A percentile compares a stretch with the other conserved stretches of the same genome.
Conservation (phyloP, 2,113 vertebrate species). For the Dipodomys spectabilis region DNA sequence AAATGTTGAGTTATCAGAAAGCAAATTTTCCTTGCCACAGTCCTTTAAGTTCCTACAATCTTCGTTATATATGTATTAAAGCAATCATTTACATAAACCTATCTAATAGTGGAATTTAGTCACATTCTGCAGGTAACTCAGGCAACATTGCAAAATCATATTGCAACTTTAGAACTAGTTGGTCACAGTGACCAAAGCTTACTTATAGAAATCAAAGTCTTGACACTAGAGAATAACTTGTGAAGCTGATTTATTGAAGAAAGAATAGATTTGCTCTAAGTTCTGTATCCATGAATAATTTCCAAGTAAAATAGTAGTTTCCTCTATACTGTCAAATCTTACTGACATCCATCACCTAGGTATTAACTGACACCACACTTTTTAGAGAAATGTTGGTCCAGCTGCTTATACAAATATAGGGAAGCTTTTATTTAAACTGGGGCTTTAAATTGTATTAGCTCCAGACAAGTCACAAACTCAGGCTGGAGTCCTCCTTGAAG, state of each 20-base stretch:
- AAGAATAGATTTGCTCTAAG: neutral
- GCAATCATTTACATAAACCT: neutral
- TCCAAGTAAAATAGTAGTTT: slow-evolving; percentile 1
- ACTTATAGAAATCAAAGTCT: neutral
- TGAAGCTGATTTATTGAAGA: neutral
- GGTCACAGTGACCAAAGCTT: neutral
- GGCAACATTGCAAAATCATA: neutral
- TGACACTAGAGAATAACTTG: neutral
- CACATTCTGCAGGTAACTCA: neutral
- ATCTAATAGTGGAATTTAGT: neutral
- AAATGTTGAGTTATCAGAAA: neutral
- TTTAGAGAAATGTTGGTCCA: neutral
- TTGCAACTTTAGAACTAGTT: neutral
- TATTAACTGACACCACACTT: neutral
- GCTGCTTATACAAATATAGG: neutral
- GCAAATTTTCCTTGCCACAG: neutral
- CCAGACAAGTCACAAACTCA: neutral
- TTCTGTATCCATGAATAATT: neutral
- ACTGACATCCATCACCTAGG: neutral
- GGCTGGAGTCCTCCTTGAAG: neutral
- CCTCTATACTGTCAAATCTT: neutral
- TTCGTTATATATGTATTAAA: neutral
- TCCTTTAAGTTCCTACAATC: neutral
- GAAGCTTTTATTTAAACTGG: neutral
- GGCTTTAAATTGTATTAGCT: slow-evolving; percentile 34